Base-by-base conservation (phyloP, 2,888 invertebrate genomes). In the Diaprepes abbreviatus region DNA sequence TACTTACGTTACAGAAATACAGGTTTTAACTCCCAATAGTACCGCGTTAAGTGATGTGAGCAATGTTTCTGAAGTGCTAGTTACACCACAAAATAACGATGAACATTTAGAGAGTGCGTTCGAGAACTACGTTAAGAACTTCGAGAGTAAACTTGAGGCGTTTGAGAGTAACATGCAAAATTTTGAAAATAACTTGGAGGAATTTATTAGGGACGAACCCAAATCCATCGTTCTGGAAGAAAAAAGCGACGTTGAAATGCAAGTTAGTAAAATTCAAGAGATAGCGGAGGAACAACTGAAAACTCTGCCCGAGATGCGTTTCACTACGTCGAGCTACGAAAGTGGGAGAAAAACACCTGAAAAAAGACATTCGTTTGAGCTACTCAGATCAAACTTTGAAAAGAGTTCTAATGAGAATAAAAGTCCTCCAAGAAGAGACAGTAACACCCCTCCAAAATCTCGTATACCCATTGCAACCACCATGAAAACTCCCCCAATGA, bases 1-100 rank as follows among this genome's bases (percentile, higher is more conserved):
- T 77, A 89, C 90, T 21, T 92, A 91, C 78, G 87, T 92, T 31
- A 92, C 92, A 38, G 92, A 92, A 84, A 92, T 92, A 66, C 90
- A 92, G 83, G 92, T 92, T 0, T 83, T 88, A 1, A 88, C 89
- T 12, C 87, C 88, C 3, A 84, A 85, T 64, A 79, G 73, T 33
- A 19, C 24, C 3, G 24, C 48, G 1, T 45, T 45, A 9, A 66
- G 55, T 12, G 36, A 66, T 5, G 75, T 70, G 43, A 72, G 70
- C 7, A 79, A 79, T 58, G 72, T 80, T 7, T 81, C 81, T 0
- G 82, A 82, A 75, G 78, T 82, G 33, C 78, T 79, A 67, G 77
- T 80, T 1, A 45, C 85, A 81, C 60, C 87, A 83, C 74, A 85
- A 79, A 83, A 58, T 81, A 73, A 74, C 43, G 85, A 62, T 78